A percentile compares a stretch with the other conserved stretches of the same genome.
Evolutionary conservation across 2,888 invertebrate species (phyloP).

Genomic region (Macropis europaea): DNA sequence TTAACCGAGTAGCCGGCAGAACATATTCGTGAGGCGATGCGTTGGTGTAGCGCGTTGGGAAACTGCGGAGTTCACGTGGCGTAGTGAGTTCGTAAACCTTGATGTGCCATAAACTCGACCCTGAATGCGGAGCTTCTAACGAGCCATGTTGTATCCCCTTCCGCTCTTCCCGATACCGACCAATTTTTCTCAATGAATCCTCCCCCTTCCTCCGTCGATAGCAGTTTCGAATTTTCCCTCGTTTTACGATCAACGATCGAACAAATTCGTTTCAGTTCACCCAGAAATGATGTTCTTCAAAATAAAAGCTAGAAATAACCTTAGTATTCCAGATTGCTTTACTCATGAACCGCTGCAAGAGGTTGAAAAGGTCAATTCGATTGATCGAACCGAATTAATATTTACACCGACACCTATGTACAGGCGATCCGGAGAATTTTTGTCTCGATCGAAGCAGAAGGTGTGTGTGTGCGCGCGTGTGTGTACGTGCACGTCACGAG

Average conservation of each 20-base stretch:
- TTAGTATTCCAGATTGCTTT: too few relatives aligned
- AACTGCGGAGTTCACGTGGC: slow-evolving; percentile 37
- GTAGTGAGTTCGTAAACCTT: slow-evolving; percentile 39
- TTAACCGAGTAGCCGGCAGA: too few relatives aligned
- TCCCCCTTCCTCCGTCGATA: background rate
- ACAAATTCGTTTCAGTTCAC: too few relatives aligned
- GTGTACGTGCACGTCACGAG: slow-evolving; percentile 24
- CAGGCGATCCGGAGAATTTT: slow-evolving; percentile 20
- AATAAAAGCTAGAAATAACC: too few relatives aligned
- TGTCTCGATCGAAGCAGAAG: slow-evolving; percentile 19
- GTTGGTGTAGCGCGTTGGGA: too few relatives aligned
- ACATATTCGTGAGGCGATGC: too few relatives aligned
- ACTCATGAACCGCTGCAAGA: too few relatives aligned
- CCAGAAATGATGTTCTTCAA: too few relatives aligned
- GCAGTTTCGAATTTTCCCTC: background rate
- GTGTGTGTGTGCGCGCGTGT: background rate
- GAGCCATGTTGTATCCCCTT: slow-evolving; percentile 32
- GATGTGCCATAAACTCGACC: slow-evolving; percentile 40
- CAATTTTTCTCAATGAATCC: slow-evolving; percentile 45
- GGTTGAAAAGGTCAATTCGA: too few relatives aligned
- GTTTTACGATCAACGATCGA: too few relatives aligned
- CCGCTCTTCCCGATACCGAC: slow-evolving; percentile 30
- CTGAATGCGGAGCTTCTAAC: slow-evolving; percentile 36
- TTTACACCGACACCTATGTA: too few relatives aligned
- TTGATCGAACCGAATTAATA: too few relatives aligned